phyloP scores from a whole-genome alignment of 1,140 invertebrate species.

The Pristionchus pacificus region DNA sequence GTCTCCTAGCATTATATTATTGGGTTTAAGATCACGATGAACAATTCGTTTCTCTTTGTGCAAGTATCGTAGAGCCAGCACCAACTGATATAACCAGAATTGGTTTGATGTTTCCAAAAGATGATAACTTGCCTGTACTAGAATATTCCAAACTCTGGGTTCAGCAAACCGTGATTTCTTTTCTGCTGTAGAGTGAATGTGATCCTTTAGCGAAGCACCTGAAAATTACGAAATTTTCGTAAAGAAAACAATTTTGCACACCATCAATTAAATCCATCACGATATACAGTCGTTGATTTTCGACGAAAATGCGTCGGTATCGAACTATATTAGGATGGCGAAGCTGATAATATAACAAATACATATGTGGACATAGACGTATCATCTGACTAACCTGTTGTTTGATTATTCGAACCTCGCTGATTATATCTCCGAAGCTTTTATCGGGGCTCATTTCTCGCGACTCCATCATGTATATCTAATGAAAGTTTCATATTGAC shows the following conservation, averaged over 20 bases:
- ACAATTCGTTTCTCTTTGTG: constrained; percentile 61
- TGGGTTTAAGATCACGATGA: constrained; percentile 49
- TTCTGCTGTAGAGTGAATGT: constrained; percentile 60
- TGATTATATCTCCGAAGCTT: constrained; percentile 60
- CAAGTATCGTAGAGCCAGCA: constrained; percentile 59
- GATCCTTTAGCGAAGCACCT: constrained; percentile 43
- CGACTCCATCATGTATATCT: constrained; percentile 30
- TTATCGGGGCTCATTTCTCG: constrained; percentile 18
- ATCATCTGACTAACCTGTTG: constrained; percentile 41
- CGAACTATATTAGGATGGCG: constrained; percentile 60
- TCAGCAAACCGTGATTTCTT: constrained; percentile 58
- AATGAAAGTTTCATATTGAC: too few species aligned
- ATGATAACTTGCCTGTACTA: constrained; percentile 41
- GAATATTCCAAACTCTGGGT: constrained; percentile 59
- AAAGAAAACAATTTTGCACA: background rate
- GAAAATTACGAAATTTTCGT: background rate
- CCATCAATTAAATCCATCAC: constrained; percentile 62
- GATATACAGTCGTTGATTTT: constrained; percentile 58
- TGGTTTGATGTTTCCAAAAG: background rate
- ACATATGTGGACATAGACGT: background rate
- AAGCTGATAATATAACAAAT: constrained; percentile 30
- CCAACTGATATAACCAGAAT: constrained; percentile 53
- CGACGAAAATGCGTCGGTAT: constrained; percentile 59
- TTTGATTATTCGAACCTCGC: constrained; percentile 60
- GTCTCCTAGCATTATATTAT: constrained; percentile 61